phyloP scores from a whole-genome alignment of 1,140 invertebrate genomes.

The Arctopsyche grandis region DNA sequence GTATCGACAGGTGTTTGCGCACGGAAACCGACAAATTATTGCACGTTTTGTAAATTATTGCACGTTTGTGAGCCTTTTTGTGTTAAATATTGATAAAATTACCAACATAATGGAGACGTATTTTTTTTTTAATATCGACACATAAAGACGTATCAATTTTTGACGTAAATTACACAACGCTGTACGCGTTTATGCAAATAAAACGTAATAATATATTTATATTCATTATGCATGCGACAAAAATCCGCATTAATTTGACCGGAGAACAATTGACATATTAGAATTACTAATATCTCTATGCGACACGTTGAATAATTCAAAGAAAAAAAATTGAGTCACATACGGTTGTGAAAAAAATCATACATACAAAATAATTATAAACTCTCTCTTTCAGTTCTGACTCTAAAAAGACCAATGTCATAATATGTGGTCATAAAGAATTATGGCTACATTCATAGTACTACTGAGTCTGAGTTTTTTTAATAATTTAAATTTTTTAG shows the following conservation, averaged over 20 bases:
- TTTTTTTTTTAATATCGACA: not conserved
- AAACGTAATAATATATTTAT: too few relatives aligned
- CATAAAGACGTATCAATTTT: not conserved
- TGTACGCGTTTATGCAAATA: not conserved
- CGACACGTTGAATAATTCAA: constrained; percentile 15
- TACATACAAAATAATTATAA: too few relatives aligned
- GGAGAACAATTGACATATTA: constrained; percentile 17
- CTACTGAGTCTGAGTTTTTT: too few relatives aligned
- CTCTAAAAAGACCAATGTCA: too few relatives aligned
- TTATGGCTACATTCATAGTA: too few relatives aligned
- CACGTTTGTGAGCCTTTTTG: not conserved
- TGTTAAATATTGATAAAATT: not conserved
- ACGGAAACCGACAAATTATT: constrained; percentile 5
- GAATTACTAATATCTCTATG: constrained; percentile 11
- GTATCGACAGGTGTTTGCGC: not conserved
- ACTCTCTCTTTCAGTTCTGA: too few relatives aligned
- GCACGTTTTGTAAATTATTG: not conserved
- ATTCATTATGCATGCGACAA: not conserved
- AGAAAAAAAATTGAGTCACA: not conserved
- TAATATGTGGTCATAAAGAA: too few relatives aligned
- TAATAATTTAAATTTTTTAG: too few relatives aligned
- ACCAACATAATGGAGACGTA: constrained; percentile 4
- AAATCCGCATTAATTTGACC: constrained; percentile 3
- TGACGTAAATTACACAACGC: not conserved
- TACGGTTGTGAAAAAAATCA: too few relatives aligned